Evolutionary conservation across 2,797 vertebrate species (phyloP), one percentile per base, ranked within the genome.

Genomic region (Lacerta viridis): DNA sequence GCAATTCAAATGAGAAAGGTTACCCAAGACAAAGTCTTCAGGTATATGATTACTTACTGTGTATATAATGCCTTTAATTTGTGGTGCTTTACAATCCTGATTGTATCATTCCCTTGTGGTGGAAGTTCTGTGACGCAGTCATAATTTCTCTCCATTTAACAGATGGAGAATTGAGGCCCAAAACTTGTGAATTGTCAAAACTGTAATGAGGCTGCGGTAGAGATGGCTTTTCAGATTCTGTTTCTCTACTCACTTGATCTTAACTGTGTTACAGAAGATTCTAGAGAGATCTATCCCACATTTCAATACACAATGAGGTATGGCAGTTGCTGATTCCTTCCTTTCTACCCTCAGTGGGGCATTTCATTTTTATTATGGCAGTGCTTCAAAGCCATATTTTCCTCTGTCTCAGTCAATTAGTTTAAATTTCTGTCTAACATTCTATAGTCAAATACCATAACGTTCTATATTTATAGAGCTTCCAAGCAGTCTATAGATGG

Each of bases 381-480:
- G 93, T 93, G 87, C 90, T 90, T 85, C 92, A 94, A 94, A 94
- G 91, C 81, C 82, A 29, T 80, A 7, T 87, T 92, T 87, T 87
- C 90, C 55, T n/a, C 33, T 76, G 50, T 91, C 84, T 94, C 85
- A 76, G 59, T 76, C 85, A 76, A 50, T 76, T 93, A 92, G 87
- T 92, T 95, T 86, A 83, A 89, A 93, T 89, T 89, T 27, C 86
- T 59, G 46, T 72, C 33, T 59, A 41, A 4, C 18, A 64, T 90
- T 91, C 83, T 76, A 89, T 84, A 83, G 88, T 78, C 64, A 68
- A 69, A 46, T 89, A 72, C 13, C 17, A 80, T 80, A 85, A 3
- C 50, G 61, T 82, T 85, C 80, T 95, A 87, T 87, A 93, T 94
- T 93, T 94, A 91, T 95, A 86, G 92, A 90, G 80, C 39, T 93